phyloP scores from a whole-genome alignment of 2,888 invertebrate genomes.

The Xestobium rufovillosum region DNA sequence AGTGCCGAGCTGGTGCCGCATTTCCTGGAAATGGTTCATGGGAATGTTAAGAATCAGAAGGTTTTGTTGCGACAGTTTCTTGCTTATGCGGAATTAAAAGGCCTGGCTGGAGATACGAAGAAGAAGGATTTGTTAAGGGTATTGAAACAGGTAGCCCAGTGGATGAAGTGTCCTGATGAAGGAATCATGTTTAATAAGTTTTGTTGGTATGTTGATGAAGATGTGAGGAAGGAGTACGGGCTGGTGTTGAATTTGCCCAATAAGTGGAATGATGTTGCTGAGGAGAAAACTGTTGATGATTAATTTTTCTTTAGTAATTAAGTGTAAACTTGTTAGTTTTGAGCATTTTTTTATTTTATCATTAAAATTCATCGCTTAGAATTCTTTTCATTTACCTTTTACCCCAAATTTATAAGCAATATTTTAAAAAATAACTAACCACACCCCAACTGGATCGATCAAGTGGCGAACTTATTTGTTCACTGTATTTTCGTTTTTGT shows the following conservation, averaged over 20 bases:
- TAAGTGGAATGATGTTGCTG: too few relatives aligned
- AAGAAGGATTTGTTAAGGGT: conserved; percentile 46
- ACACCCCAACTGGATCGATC: too few relatives aligned
- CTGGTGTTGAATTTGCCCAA: conserved; percentile 48
- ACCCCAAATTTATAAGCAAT: too few relatives aligned
- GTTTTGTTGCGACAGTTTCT: conserved; percentile 58
- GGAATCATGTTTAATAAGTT: conserved; percentile 48
- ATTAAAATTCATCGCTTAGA: too few relatives aligned
- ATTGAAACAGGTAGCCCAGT: conserved; percentile 54
- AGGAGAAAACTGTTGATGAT: conserved; percentile 35
- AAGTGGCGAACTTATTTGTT: too few relatives aligned
- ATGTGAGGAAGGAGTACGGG: conserved; percentile 48
- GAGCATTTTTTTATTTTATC: too few relatives aligned
- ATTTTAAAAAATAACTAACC: too few relatives aligned
- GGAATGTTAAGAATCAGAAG: conserved; percentile 51
- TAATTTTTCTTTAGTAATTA: too few relatives aligned
- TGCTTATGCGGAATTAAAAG: conserved; percentile 47
- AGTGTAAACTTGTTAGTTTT: too few relatives aligned
- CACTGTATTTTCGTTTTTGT: too few relatives aligned
- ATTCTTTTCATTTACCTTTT: too few relatives aligned
- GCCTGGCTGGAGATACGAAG: conserved; percentile 35
- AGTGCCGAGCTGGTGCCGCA: conserved; percentile 51
- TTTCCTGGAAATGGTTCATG: conserved; percentile 59
- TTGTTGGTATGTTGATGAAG: conserved; percentile 60
- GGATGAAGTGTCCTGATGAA: conserved; percentile 50